Conservation (phyloP, 2,113 vertebrate species). For the Amphiprion percula region DNA sequence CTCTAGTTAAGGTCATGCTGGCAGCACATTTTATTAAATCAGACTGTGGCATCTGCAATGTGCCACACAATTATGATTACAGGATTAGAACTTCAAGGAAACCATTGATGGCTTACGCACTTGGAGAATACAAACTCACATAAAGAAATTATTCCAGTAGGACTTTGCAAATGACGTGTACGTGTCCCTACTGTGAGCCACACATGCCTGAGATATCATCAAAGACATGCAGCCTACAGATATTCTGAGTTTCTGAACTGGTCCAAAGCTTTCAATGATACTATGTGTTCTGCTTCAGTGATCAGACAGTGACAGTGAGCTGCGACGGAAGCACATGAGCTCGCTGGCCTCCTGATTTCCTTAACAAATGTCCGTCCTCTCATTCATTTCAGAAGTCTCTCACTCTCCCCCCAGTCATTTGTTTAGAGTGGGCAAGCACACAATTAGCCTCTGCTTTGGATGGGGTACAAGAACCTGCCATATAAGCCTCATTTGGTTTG, state of each 20-base stretch:
- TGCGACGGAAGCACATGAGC: slow-evolving; percentile 52
- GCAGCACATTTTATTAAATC: slow-evolving; percentile 47
- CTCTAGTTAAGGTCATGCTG: slow-evolving; percentile 13
- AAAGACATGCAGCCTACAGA: background rate
- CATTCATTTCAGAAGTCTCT: slow-evolving; percentile 53
- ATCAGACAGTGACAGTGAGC: slow-evolving; percentile 48
- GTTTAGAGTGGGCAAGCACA: slow-evolving; percentile 77
- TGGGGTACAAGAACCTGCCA: slow-evolving; percentile 76
- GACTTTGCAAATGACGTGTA: background rate
- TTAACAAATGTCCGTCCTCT: slow-evolving; percentile 76
- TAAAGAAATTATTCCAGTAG: background rate
- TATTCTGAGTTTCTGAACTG: slow-evolving; percentile 8
- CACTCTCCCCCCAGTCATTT: slow-evolving; percentile 66
- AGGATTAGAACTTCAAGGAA: slow-evolving; percentile 42
- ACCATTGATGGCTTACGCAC: slow-evolving; percentile 27
- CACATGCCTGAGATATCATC: slow-evolving; percentile 12
- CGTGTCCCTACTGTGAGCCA: slow-evolving; percentile 11
- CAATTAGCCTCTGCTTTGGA: slow-evolving; percentile 81
- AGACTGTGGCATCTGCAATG: slow-evolving; percentile 8
- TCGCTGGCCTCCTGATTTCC: slow-evolving; percentile 75
- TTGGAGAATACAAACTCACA: background rate
- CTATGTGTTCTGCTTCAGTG: slow-evolving; percentile 49
- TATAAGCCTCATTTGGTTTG: slow-evolving; percentile 82
- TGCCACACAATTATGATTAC: slow-evolving; percentile 39
- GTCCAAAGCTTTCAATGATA: slow-evolving; percentile 10